Base-by-base conservation (phyloP, 2,113 vertebrate genomes). In the Tenebrosternarchus preto region DNA sequence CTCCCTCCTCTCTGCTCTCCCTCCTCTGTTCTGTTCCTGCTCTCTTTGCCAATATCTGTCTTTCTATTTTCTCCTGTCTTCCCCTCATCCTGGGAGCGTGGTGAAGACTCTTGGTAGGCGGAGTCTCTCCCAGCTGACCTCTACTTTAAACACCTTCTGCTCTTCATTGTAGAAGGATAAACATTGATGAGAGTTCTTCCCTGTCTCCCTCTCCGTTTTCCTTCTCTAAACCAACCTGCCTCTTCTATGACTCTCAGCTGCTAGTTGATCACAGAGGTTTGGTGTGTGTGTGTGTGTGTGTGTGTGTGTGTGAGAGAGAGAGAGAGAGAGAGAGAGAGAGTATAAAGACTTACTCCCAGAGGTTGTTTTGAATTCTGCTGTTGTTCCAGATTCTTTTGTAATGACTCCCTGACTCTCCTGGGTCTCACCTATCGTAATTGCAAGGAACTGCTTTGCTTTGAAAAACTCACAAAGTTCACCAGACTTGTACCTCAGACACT, bases 311-410 rank as follows among this genome's bases (percentile, higher is more conserved):
- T 22, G 43, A 46, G 43, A 46, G 43, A 50, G 43, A 50, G 43
- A 50, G 43, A 11, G 43, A 50, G 5, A 15, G 43, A 50, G 43
- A 79, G 71, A 57, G 16, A 29, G 60, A 36, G 15, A 5, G 12
- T 66, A 31, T 29, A 8, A 59, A 59, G 46, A 70, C 53, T 76
- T 56, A 36, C 63, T 77, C 80, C 75, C 73, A 64, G 46, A 55
- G 84, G 36, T 55, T 76, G 67, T 73, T 27, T 25, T 68, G 77
- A 73, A 22, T 20, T 60, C 76, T 85, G 68, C 43, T 63, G 77
- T 85, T 77, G 61, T 73, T 80, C 81, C 73, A 80, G 80, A 82
- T 85, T 85, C 84, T 72, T 82, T 73, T 22, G 61, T 82, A 85
- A 85, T 79, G 55, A 80, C 60, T 82, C 61, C 16, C 17, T 33